A percentile compares a stretch with the other conserved stretches of the same genome.
These are phyloP conservation scores for Euspilapteryx auroguttella DNA, from an alignment of 2,888 invertebrate genomes.

Conservation along the genomic window DNA sequence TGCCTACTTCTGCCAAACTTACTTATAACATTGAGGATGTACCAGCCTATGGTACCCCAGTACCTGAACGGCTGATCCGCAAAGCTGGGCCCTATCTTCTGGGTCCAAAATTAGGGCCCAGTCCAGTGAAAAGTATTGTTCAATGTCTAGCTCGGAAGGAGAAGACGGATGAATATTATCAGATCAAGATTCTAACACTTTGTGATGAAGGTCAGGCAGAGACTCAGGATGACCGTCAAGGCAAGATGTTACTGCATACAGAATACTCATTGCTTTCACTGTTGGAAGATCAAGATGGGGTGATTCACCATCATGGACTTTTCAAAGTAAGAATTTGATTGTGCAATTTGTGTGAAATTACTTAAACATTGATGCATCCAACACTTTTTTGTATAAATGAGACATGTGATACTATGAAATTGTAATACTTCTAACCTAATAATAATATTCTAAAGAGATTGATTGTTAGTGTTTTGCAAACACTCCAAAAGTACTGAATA, in stretches of 20 bases:
- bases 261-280: constrained; percentile 74
- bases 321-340: constrained; percentile 64
- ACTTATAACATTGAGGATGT: constrained; percentile 34
- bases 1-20: no score
- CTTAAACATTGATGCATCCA: no score
- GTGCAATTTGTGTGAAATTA: no score
- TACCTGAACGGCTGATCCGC: constrained; percentile 53
- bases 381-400: no score
- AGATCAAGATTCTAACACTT: constrained; percentile 66
- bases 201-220: constrained; percentile 59
- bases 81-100: constrained; percentile 70
- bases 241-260: constrained; percentile 76
- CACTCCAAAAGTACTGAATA: no score
- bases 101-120: constrained; percentile 70
- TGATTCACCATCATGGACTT: constrained; percentile 75
- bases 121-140: constrained; percentile 75
- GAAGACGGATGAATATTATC: constrained; percentile 69
- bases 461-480: no score
- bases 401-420: no score
- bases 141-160: constrained; percentile 74
- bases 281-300: constrained; percentile 69
- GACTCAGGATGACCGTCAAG: constrained; percentile 74
- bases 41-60: constrained; percentile 51
- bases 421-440: no score
- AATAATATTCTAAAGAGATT: no score